These are phyloP conservation scores for Dicerorhinus sumatrensis DNA, from an alignment of 2,113 vertebrate genomes.

Conservation along the genomic window DNA sequence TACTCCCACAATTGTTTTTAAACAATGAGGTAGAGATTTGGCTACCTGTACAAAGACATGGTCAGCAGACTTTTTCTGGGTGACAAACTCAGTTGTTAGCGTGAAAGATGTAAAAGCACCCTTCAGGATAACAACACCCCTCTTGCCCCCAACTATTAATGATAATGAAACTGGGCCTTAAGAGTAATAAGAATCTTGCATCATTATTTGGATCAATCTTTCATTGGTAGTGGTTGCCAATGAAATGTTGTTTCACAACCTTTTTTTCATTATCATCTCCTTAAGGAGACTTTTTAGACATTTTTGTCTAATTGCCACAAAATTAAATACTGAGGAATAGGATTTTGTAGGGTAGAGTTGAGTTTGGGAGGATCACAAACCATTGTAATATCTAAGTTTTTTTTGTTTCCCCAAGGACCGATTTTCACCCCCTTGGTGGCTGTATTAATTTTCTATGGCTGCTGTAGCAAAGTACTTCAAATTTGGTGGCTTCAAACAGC, in stretches of 20 bases:
- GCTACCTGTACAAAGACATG: background rate
- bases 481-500: background rate
- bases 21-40: background rate
- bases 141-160: background rate
- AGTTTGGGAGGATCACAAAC: background rate
- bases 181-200: background rate
- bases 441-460: background rate
- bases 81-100: background rate
- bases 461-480: background rate
- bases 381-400: background rate
- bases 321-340: background rate
- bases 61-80: background rate
- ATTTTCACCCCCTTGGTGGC: background rate
- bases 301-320: background rate
- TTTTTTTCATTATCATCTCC: background rate
- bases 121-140: background rate
- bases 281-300: background rate
- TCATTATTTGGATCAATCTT: background rate
- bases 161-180: background rate
- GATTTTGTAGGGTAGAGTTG: background rate
- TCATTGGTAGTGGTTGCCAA: background rate
- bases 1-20: background rate
- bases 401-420: background rate
- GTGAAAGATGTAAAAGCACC: background rate
- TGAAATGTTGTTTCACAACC: background rate